Conservation (phyloP, 2,113 vertebrate genomes). For the Cololabis saira region DNA sequence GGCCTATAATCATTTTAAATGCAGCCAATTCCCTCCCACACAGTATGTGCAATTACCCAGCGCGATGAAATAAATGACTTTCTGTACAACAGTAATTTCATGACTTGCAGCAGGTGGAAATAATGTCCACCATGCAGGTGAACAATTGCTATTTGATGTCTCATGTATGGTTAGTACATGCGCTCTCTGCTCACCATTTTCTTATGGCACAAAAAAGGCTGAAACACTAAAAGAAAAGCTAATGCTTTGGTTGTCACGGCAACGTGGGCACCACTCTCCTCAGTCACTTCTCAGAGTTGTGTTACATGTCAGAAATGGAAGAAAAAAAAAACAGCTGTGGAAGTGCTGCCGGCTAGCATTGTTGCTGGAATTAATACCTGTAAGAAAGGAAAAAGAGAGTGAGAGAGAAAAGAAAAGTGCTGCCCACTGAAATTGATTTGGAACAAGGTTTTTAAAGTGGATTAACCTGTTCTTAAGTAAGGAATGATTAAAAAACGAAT, state of each 20-base stretch:
- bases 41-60: slow-evolving; percentile 50
- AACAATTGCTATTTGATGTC: slow-evolving; percentile 44
- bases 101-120: slow-evolving; percentile 41
- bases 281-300: slow-evolving; percentile 18
- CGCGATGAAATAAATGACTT: slow-evolving; percentile 47
- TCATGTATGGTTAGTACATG: slow-evolving; percentile 9
- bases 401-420: no score
- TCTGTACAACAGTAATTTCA: slow-evolving; percentile 50
- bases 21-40: slow-evolving; percentile 42
- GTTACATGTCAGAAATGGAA: slow-evolving; percentile 24
- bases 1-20: slow-evolving; percentile 51
- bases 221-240: slow-evolving; percentile 31
- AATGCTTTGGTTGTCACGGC: slow-evolving; percentile 58
- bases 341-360: background rate
- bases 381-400: no score
- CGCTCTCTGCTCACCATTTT: slow-evolving; percentile 4
- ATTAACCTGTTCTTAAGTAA: no score
- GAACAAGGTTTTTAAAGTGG: no score
- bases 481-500: no score
- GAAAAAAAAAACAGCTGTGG: slow-evolving; percentile 14
- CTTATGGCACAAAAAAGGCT: slow-evolving; percentile 17
- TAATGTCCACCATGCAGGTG: slow-evolving; percentile 24
- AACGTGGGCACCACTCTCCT: slow-evolving; percentile 36
- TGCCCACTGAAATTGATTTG: no score
- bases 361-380: background rate